phyloP scores from a whole-genome alignment of 2,113 vertebrate genomes.

The Gallinago paraguaiae region DNA sequence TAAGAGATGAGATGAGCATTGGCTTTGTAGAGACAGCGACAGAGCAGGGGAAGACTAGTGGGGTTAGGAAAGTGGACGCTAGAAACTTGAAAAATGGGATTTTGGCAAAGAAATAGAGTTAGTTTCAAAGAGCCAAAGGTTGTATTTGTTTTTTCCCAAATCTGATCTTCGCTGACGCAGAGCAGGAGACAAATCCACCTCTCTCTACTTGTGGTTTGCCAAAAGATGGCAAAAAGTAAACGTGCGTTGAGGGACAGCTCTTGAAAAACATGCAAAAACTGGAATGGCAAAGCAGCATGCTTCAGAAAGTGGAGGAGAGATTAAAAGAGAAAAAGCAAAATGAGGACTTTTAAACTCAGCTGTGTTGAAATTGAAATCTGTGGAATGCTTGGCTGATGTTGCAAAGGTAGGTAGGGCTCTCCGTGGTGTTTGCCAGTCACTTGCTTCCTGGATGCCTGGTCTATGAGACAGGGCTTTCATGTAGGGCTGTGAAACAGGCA shows the following conservation, averaged over 20 bases:
- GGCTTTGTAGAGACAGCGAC: not conserved
- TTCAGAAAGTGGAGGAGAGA: not conserved
- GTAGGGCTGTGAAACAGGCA: not conserved
- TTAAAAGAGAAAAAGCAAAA: not conserved
- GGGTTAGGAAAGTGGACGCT: not conserved
- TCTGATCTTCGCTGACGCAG: not conserved
- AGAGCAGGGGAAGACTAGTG: not conserved
- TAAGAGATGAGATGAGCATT: not conserved
- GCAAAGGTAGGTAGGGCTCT: not conserved
- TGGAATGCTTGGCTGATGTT: not conserved
- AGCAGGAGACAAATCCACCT: not conserved
- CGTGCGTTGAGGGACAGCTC: rapidly evolving
- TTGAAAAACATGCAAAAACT: not conserved
- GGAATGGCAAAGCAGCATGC: not conserved
- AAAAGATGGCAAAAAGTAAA: not conserved
- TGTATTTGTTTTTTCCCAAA: not conserved
- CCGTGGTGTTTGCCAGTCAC: not conserved
- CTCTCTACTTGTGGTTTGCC: not conserved
- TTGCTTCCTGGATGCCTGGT: not conserved
- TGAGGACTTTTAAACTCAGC: not conserved
- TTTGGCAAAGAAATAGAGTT: not conserved
- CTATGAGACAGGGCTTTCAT: not conserved
- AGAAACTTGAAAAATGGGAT: not conserved
- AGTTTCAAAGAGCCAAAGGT: not conserved
- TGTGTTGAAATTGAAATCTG: not conserved